Evolutionary conservation across 2,113 vertebrate genomes (phyloP).

Genomic region (Lycaon pictus): DNA sequence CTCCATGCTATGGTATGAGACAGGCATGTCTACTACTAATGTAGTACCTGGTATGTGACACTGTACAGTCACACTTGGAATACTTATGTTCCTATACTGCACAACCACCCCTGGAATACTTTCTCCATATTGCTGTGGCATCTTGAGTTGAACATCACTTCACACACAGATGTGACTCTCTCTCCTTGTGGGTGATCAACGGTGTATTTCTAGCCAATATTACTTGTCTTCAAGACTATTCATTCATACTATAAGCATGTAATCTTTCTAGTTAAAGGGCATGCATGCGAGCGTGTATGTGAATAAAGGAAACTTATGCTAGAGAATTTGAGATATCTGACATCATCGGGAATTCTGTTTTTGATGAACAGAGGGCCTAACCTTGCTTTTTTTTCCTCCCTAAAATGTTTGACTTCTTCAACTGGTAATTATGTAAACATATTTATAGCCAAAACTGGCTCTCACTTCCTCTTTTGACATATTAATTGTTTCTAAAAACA

Average conservation of each 20-base stretch:
- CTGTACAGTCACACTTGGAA: not conserved
- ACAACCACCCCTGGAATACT: not conserved
- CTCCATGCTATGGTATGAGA: not conserved
- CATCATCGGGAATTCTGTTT: constrained; percentile 83
- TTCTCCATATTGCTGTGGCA: not conserved
- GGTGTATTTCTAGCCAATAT: not conserved
- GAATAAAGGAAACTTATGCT: not conserved
- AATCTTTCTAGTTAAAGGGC: not conserved
- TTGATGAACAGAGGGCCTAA: constrained; percentile 82
- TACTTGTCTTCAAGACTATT: constrained; percentile 53
- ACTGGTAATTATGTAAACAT: constrained; percentile 86
- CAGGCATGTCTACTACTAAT: not conserved
- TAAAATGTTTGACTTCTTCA: constrained; percentile 87
- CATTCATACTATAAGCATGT: not conserved
- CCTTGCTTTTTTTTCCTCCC: constrained; percentile 80
- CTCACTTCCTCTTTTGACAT: constrained; percentile 85
- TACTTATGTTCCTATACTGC: not conserved
- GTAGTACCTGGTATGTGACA: too few relatives aligned
- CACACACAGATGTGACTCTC: not conserved
- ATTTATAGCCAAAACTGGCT: constrained; percentile 86
- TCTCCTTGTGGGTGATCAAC: not conserved
- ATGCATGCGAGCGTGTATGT: not conserved
- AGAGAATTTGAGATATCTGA: constrained; percentile 74
- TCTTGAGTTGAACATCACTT: not conserved
- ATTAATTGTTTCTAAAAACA: constrained; percentile 86